phyloP scores from a whole-genome alignment of 1,140 invertebrate species.

The Laupala kohalensis region DNA sequence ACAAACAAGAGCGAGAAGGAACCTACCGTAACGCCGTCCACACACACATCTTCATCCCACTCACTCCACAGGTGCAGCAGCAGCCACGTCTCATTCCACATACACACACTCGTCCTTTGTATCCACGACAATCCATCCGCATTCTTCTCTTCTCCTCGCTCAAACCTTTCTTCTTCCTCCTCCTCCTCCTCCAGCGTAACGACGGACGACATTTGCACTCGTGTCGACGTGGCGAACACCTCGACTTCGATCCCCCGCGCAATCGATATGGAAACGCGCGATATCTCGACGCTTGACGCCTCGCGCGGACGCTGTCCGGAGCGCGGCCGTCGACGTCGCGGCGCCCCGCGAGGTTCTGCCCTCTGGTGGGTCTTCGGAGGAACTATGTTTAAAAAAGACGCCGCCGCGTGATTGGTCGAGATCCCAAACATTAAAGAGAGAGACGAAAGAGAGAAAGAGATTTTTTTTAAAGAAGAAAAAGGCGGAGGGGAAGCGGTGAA shows the following conservation, averaged over 20 bases:
- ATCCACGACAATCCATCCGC: too few species aligned
- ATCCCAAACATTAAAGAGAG: neutral
- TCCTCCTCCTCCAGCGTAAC: too few species aligned
- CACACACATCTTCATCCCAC: too few species aligned
- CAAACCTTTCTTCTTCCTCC: too few species aligned
- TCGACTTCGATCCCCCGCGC: neutral
- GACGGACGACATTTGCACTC: too few species aligned
- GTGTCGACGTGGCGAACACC: too few species aligned
- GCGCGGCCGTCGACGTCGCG: neutral
- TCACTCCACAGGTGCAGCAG: too few species aligned
- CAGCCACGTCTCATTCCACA: too few species aligned
- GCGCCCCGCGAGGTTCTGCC: neutral
- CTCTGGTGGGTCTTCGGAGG: constrained; percentile 6
- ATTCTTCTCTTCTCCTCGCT: too few species aligned
- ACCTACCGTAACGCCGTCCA: too few species aligned
- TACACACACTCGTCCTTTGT: too few species aligned
- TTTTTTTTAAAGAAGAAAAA: neutral
- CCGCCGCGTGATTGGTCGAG: constrained; percentile 8
- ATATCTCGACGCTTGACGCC: neutral
- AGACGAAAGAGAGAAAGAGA: neutral
- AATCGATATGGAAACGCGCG: neutral
- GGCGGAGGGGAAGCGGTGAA: neutral
- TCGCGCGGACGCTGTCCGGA: neutral
- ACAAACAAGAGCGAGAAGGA: too few species aligned
- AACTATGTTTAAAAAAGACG: constrained; percentile 11